phyloP scores from a whole-genome alignment of 2,797 vertebrate species.

The Pteropus rufus region DNA sequence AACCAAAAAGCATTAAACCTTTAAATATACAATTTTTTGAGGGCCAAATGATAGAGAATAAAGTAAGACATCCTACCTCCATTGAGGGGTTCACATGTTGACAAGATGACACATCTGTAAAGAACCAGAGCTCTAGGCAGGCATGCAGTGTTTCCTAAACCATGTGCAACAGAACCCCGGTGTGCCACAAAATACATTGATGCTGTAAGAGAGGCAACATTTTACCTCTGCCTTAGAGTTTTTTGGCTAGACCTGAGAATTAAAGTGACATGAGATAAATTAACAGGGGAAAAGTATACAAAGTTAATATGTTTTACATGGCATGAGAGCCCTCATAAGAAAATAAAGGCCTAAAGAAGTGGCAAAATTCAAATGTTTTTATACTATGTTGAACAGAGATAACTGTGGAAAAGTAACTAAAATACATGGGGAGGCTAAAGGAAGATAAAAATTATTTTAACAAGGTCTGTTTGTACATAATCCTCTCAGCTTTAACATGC shows the following conservation, averaged over 20 bases:
- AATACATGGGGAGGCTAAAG: background rate
- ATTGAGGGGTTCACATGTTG: background rate
- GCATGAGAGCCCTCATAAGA: background rate
- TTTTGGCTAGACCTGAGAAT: background rate
- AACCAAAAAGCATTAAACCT: background rate
- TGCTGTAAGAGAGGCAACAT: background rate
- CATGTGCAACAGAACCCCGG: accelerated
- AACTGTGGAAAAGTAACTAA: background rate
- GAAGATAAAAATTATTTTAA: background rate
- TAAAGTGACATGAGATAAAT: background rate
- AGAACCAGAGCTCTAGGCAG: background rate
- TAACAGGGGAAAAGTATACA: background rate
- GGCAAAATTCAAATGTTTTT: background rate
- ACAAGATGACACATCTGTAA: background rate
- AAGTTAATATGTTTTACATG: background rate
- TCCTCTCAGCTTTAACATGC: background rate
- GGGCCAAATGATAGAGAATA: background rate
- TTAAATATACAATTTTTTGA: background rate
- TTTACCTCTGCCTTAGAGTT: background rate
- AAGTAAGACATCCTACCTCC: background rate
- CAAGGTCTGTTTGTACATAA: background rate
- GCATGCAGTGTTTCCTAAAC: background rate
- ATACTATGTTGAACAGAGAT: background rate
- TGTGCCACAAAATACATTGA: background rate
- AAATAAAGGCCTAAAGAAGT: background rate